These are phyloP conservation scores for Glaucidium brasilianum DNA, from an alignment of 2,113 vertebrate genomes.

Conservation along the genomic window DNA sequence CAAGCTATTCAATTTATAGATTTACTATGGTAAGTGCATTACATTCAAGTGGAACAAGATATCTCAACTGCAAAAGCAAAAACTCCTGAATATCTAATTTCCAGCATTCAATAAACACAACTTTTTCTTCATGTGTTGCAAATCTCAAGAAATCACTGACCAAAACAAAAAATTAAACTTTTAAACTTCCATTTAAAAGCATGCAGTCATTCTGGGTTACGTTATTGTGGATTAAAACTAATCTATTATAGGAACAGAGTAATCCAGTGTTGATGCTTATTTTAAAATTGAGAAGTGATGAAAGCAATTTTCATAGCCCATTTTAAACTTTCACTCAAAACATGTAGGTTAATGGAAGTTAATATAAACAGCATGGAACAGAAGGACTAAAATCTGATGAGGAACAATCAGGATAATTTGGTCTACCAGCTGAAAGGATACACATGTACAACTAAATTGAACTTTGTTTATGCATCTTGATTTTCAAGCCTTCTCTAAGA, in stretches of 20 bases:
- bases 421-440: slow-evolving; percentile 49
- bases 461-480: slow-evolving; percentile 59
- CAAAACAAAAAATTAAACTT: slow-evolving; percentile 48
- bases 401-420: slow-evolving; percentile 61
- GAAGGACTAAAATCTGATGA: slow-evolving; percentile 72
- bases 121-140: not conserved
- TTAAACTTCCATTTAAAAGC: slow-evolving; percentile 45
- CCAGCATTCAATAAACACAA: not conserved
- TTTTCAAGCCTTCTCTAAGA: slow-evolving; percentile 47
- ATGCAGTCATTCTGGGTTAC: slow-evolving; percentile 55
- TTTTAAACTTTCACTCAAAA: slow-evolving; percentile 74
- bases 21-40: not conserved
- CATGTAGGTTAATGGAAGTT: slow-evolving; percentile 77
- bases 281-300: slow-evolving; percentile 71
- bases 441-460: slow-evolving; percentile 53
- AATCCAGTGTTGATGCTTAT: slow-evolving; percentile 62
- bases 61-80: not conserved
- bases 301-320: slow-evolving; percentile 68
- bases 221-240: slow-evolving; percentile 71
- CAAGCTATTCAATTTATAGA: not conserved
- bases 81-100: not conserved
- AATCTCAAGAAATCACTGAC: slow-evolving; percentile 40
- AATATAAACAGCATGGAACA: slow-evolving; percentile 71
- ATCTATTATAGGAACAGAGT: slow-evolving; percentile 65
- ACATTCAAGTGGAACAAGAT: not conserved